A percentile compares a stretch with the other conserved stretches of the same genome.
Conservation (phyloP, 2,888 invertebrate genomes). For the Bibio marci region DNA sequence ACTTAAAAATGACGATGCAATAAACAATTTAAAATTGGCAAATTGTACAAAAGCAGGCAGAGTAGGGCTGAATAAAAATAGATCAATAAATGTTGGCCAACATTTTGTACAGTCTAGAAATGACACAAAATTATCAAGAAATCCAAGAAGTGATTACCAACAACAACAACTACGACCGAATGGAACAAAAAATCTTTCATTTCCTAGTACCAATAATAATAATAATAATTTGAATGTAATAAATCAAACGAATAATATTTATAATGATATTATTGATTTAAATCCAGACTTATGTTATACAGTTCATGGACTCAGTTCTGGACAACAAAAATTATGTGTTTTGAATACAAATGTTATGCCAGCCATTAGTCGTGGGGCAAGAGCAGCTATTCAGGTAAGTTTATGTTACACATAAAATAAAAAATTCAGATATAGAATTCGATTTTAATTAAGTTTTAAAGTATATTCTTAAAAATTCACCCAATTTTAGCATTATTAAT, state of each 20-base stretch:
- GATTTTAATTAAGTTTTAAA: too few species aligned
- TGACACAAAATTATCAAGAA: background rate
- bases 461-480: too few species aligned
- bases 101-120: too few species aligned
- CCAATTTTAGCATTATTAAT: too few species aligned
- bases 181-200: background rate
- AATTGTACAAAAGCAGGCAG: conserved; percentile 1
- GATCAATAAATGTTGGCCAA: too few species aligned
- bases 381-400: conserved; percentile 27
- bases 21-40: background rate
- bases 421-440: too few species aligned
- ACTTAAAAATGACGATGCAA: background rate
- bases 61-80: background rate
- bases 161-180: background rate
- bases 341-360: conserved; percentile 28
- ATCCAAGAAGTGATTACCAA: conserved; percentile 1
- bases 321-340: conserved; percentile 26
- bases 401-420: too few species aligned
- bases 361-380: conserved; percentile 28
- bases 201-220: too few species aligned
- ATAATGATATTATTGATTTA: conserved; percentile 24
- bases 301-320: conserved; percentile 23
- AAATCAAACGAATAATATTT: conserved; percentile 14
- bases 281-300: conserved; percentile 27
- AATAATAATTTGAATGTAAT: conserved; percentile 5